Base-by-base conservation (phyloP, 2,797 vertebrate genomes). In the Dicrostonyx torquatus region DNA sequence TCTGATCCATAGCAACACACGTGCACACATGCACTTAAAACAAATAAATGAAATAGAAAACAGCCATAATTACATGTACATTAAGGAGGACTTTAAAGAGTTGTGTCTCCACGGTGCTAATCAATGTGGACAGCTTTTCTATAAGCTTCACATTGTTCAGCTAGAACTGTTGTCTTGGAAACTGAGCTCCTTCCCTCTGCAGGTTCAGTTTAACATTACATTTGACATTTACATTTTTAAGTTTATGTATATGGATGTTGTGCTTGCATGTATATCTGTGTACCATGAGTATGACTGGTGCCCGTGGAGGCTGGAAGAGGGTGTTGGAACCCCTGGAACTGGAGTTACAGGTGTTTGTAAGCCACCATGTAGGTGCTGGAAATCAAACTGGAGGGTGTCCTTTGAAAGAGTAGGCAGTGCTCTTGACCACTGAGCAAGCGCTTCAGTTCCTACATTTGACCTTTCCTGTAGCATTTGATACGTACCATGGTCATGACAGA, bases 401-500 rank as follows among this genome's bases (percentile, higher is more conserved):
- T 60, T 29, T 60, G 37, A 43, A 43, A 40, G 37, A 60, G 37
- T 62, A 62, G 55, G 58, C 55, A 17, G 14, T 62, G 26, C 55
- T 43, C 55, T 60, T 62, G 60, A 82, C 79, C 79, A 82, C 22
- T 82, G 79, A 43, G 53, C 37, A 55, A 60, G 9, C 2, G 10
- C 79, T 82, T 29, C 1, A 43, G 55, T 26, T 18, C 53, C 78
- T 80, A 40, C n/a, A 80, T 58, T 58, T 58, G n/a, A 80, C 13
- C 93, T 96, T 95, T 96, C 96, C 68, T 96, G 29, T 97, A 73
- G 94, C 95, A 89, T 98, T 97, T 95, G 90, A 66, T n/a, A 66
- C n/a, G 10, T 66, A 24, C n/a, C 29, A 8, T 6, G 40, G 18
- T 11, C 15, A 66, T 48, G 20, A 50, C 24, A 45, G 62, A 68